Evolutionary conservation across 2,797 vertebrate species (phyloP).

Genomic region (Xenopus petersii): DNA sequence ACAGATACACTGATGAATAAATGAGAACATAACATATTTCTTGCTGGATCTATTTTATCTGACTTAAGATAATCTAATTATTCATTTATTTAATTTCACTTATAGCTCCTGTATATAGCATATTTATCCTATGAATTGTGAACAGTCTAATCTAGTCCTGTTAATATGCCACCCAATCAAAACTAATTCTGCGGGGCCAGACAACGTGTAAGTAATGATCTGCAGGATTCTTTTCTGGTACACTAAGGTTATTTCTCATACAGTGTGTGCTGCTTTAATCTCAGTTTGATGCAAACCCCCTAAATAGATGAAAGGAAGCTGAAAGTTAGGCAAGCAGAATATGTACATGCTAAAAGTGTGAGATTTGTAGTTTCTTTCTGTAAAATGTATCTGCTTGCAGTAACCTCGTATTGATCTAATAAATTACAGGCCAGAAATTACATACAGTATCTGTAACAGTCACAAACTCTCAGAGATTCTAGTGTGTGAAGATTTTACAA

Average conservation of each 20-base stretch:
- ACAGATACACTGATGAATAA: no score
- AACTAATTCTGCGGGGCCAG: no score
- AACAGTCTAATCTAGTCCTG: no score
- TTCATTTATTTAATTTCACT: no score
- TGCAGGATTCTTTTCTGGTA: slow-evolving; percentile 32
- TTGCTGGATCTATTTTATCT: no score
- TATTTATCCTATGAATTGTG: no score
- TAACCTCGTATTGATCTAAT: slow-evolving; percentile 1
- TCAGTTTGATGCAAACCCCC: slow-evolving; percentile 31
- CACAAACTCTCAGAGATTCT: no score
- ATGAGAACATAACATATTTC: no score
- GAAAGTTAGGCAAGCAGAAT: slow-evolving; percentile 34
- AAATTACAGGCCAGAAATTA: not conserved
- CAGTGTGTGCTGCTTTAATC: slow-evolving; percentile 37
- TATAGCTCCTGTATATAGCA: no score
- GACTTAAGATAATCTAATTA: no score
- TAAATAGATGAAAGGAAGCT: slow-evolving; percentile 41
- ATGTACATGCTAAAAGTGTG: slow-evolving; percentile 23
- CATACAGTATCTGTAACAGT: not conserved
- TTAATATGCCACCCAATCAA: no score
- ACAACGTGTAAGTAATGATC: slow-evolving; percentile 26
- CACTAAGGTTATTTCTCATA: slow-evolving; percentile 41
- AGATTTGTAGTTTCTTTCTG: slow-evolving; percentile 23
- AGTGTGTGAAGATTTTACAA: no score
- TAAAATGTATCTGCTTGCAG: slow-evolving; percentile 28